phyloP scores from a whole-genome alignment of 1,140 invertebrate genomes.

The Diprion similis region DNA sequence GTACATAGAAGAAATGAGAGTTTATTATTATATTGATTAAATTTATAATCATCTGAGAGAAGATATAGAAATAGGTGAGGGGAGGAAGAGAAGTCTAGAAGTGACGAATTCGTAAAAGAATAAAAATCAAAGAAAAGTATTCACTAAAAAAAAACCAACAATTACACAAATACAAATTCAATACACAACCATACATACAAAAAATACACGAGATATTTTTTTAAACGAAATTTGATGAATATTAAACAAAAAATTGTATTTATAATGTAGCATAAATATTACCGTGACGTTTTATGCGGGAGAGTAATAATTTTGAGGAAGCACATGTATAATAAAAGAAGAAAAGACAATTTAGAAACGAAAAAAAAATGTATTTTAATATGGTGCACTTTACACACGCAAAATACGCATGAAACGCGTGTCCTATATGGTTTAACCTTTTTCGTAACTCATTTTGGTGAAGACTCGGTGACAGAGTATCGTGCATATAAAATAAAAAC shows the following conservation, averaged over 20 bases:
- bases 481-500: too few relatives aligned
- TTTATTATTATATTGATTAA: too few relatives aligned
- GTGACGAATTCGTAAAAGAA: too few relatives aligned
- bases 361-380: slow-evolving; percentile 46
- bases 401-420: slow-evolving; percentile 22
- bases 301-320: not conserved
- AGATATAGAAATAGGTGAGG: too few relatives aligned
- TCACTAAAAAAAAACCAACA: too few relatives aligned
- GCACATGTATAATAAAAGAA: slow-evolving; percentile 9
- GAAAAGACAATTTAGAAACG: slow-evolving; percentile 19
- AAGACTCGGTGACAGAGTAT: too few relatives aligned
- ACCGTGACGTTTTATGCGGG: slow-evolving; percentile 13
- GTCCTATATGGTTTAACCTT: slow-evolving; percentile 23
- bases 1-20: too few relatives aligned
- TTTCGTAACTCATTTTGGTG: slow-evolving; percentile 11
- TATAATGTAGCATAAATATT: not conserved
- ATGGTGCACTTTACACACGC: slow-evolving; percentile 43
- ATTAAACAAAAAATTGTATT: slow-evolving; percentile 20
- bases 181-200: slow-evolving; percentile 12
- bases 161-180: too few relatives aligned
- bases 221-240: slow-evolving; percentile 46
- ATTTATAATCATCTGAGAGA: too few relatives aligned
- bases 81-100: too few relatives aligned
- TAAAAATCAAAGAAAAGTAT: too few relatives aligned
- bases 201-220: slow-evolving; percentile 47